Base-by-base conservation (phyloP, 2,797 vertebrate species). In the Eulemur rubriventer region DNA sequence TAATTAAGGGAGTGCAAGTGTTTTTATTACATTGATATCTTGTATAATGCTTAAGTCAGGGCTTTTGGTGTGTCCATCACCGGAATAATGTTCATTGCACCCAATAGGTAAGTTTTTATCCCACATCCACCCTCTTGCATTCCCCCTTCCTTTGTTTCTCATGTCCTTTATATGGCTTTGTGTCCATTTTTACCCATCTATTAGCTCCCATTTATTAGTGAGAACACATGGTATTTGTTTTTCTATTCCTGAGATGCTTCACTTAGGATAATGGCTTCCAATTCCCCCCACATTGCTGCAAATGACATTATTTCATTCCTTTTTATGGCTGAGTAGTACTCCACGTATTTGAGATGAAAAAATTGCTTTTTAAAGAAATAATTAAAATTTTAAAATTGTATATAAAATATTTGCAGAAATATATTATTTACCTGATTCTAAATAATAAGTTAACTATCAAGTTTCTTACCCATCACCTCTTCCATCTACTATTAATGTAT, bases 391-490 rank as follows among this genome's bases (percentile, higher is more conserved):
- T 55, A 69, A 33, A 87, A 43, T 63, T 63, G 46, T 69, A 50
- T 22, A 61, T 11, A 88, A 94, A 89, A 80, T 80, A 83, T 80
- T 79, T 95, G 7, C 16, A 59, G 22, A 73, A 78, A 65, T 91
- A 59, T 72, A 48, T 48, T 46, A 76, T 43, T 81, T n/a, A 82
- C n/a, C 11, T 76, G 30, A 95, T 48, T 89, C 35, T 69, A 82
- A 93, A 90, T 41, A 88, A 30, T 50, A 82, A 75, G 17, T 94
- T 88, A 59, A 52, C 67, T 92, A 70, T 73, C 14, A 89, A 70
- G 38, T 89, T 69, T 26, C 38, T 95, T 43, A 63, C 9, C 2
- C 24, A 84, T 8, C 7, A 38, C 6, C 69, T 93, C 11, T 10
- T 91, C 63, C 43, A 93, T 0, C 3, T 67, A 76, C 17, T 85